Evolutionary conservation across 2,888 invertebrate genomes (phyloP).

Genomic region (Papilio elwesi): DNA sequence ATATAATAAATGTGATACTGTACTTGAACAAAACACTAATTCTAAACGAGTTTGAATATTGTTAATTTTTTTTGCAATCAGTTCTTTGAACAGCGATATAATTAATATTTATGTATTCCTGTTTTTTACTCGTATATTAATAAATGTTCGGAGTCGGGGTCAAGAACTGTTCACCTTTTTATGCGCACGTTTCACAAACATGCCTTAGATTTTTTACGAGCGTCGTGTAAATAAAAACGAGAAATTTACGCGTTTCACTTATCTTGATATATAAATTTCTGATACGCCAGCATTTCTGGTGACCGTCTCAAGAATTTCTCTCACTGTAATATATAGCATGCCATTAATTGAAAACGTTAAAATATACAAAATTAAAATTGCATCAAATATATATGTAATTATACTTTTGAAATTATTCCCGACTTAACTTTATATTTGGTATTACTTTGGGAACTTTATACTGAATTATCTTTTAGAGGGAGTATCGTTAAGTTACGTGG

Average conservation of each 20-base stretch:
- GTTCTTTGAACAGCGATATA: constrained; percentile 20
- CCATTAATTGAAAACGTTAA: constrained; percentile 11
- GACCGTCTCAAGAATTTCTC: constrained; percentile 11
- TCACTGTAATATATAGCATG: constrained; percentile 16
- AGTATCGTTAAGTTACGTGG: neutral
- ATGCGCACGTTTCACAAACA: constrained; percentile 20
- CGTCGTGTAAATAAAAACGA: constrained; percentile 24
- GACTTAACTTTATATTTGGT: neutral
- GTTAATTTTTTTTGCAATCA: constrained; percentile 9
- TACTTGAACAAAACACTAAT: constrained; percentile 2
- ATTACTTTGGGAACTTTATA: neutral
- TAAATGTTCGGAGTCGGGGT: constrained; percentile 29
- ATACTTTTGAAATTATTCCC: neutral
- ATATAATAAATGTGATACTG: neutral
- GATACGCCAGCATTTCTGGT: constrained; percentile 10
- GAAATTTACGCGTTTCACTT: constrained; percentile 25
- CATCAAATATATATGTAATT: constrained; percentile 5
- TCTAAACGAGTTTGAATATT: constrained; percentile 18
- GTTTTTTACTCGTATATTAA: constrained; percentile 17
- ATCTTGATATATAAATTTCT: constrained; percentile 24
- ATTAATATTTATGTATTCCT: constrained; percentile 36
- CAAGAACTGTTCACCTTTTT: constrained; percentile 39
- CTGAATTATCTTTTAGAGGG: neutral
- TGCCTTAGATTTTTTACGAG: constrained; percentile 23
- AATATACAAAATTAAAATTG: neutral